Percentiles rank a stretch among this genome's conserved stretches.
These are phyloP conservation scores for Mastomys natalensis DNA, from an alignment of 2,113 vertebrate species.

Conservation along the genomic window DNA sequence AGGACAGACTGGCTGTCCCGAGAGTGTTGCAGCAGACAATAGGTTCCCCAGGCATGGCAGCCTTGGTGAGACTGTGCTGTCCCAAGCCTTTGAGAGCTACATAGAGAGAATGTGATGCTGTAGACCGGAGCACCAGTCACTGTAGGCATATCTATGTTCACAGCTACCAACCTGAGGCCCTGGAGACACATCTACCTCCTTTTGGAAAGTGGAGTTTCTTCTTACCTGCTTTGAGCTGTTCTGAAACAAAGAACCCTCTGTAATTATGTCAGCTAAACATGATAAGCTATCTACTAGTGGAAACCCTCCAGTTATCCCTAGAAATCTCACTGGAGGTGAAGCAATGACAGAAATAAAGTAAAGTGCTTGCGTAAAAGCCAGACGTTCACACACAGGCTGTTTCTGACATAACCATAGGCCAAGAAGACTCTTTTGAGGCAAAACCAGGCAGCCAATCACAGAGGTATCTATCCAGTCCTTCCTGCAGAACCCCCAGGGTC, in stretches of 20 bases:
- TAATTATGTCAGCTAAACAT: conserved; percentile 45
- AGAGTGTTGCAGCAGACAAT: neutral
- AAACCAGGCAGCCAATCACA: neutral
- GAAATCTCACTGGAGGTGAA: conserved; percentile 17
- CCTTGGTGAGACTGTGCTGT: neutral
- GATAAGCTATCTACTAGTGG: neutral
- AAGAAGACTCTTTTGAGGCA: neutral
- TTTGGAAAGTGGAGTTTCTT: neutral
- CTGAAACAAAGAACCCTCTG: conserved; percentile 57
- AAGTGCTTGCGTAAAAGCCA: neutral
- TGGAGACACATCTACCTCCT: neutral
- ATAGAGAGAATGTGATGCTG: neutral
- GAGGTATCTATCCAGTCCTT: rapidly evolving
- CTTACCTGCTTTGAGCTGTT: neutral
- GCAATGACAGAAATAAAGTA: conserved; percentile 9
- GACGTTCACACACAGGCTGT: neutral
- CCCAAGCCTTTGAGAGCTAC: neutral
- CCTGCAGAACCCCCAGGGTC: no score
- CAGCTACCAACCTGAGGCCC: neutral
- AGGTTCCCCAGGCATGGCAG: neutral
- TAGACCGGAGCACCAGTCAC: neutral
- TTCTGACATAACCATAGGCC: neutral
- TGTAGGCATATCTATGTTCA: rapidly evolving
- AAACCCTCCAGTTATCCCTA: conserved; percentile 43
- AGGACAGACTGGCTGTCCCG: neutral